Base-by-base conservation (phyloP, 2,113 vertebrate genomes). In the Chloropsis hardwickii region DNA sequence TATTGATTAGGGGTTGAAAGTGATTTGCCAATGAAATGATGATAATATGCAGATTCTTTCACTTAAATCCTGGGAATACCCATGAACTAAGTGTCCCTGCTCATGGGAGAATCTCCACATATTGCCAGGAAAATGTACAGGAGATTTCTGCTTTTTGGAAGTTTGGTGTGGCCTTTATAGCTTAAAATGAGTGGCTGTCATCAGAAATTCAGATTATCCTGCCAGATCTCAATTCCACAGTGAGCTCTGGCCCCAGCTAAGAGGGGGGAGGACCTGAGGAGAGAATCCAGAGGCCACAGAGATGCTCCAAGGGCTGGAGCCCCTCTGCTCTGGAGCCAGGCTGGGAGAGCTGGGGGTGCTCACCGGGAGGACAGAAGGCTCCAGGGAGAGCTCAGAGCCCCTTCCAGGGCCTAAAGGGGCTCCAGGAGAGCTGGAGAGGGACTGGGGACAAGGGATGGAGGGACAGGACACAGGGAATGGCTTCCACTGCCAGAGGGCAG, bases 231-330 rank as follows among this genome's bases (percentile, higher is more conserved):
- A 22, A 13, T 19, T 33, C 22, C 37, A 60, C 37, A 7, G 53
- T 5, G 45, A 77, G 33, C 22, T 60, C 62, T 14, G 27, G 22
- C 21, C 20, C 22, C 45, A 51, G 45, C 33, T 51, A 5, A 33
- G 37, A 60, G 27, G 27, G 39, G 33, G 27, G 37, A 60, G 83
- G 22, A 37, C 17, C 31, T 35, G 7, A 51, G 37, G 39, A 37
- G 4, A 0, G 0, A 50, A 29, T 58, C 71, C n/a, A 58, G 78
- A 82, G 23, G 23, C 16, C 6, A 6, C 0, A 0, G 9, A 44
- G 16, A 0, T 31, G 9, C 0, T 56, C 4, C 11, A 0, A 61
- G 66, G 40, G 53, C 20, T 60, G 45, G 39, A 76, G 39, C 48
- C n/a, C 33, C 33, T 78, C 71, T 76, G 24, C 71, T 50, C 4